Evolutionary conservation across 2,888 invertebrate species (phyloP).

Genomic region (Conops quadrifasciatus): DNA sequence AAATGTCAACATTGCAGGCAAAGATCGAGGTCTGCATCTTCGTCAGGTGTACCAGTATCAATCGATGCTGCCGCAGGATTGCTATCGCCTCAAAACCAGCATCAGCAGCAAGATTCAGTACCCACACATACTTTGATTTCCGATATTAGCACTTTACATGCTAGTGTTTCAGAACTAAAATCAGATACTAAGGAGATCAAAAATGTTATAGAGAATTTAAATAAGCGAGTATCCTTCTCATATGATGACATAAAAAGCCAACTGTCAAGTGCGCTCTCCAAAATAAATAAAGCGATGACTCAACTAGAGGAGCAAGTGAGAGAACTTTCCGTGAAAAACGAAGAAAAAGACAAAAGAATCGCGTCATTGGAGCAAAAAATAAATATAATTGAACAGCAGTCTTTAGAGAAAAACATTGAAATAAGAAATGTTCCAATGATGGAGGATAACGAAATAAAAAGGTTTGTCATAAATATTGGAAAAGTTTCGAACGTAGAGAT

Average conservation of each 20-base stretch:
- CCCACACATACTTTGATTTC: not conserved
- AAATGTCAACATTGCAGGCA: conserved; percentile 25
- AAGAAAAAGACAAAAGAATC: conserved; percentile 7
- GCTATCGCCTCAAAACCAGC: too few species aligned
- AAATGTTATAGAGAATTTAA: not conserved
- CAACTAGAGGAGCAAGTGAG: not conserved
- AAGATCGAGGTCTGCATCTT: conserved; percentile 46
- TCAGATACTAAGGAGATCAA: conserved; percentile 5
- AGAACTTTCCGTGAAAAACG: not conserved
- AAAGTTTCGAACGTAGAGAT: not conserved
- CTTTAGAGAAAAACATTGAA: conserved; percentile 9
- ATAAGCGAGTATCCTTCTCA: not conserved
- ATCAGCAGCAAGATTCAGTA: too few species aligned
- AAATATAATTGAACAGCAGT: conserved; percentile 13
- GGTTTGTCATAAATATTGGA: not conserved
- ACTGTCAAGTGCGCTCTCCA: not conserved
- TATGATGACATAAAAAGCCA: conserved; percentile 5
- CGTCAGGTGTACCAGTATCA: conserved; percentile 45
- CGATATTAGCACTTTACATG: not conserved
- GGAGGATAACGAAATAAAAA: not conserved
- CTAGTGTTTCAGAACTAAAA: conserved; percentile 5
- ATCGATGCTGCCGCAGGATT: not conserved
- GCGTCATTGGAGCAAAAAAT: not conserved
- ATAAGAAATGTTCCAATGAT: not conserved
- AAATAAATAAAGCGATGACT: not conserved